Base-by-base conservation (phyloP, 2,888 invertebrate genomes). In the Volucella zonaria region DNA sequence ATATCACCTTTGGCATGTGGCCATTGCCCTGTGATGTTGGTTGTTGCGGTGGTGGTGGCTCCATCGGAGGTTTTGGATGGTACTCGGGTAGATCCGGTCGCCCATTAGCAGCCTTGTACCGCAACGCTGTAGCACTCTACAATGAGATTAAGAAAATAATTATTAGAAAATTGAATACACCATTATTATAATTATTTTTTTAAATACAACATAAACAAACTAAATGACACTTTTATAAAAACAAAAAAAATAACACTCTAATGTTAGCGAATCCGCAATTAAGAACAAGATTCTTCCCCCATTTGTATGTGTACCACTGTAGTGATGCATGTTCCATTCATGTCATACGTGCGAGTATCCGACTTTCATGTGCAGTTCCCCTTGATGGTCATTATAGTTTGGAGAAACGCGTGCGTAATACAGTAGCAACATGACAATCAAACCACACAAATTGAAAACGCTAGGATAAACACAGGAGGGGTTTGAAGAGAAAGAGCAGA, bases 1-100 rank as follows among this genome's bases (percentile, higher is more conserved):
- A 91, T 89, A 94, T 89, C 88, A 91, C 91, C 89, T 92, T 92
- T 87, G 91, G 89, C 87, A 90, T 89, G 79, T 92, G 91, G n/a
- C 92, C 92, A 87, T 91, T 92, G 49, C 89, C 71, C 87, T 89
- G 89, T 71, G 89, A 86, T 70, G 88, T 88, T 9, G 88, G 88
- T 38, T 87, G 88, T 62, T 89, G 89, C 78, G 91, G 90, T 62
- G 90, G 88, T 10, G 91, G 90, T 66, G 90, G 89, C 74, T 91
- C 91, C 90, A 92, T 88, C 82, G 90, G 89, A 79, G 89, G 89
- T 87, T 90, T 91, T 51, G 88, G 87, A 87, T 91, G 90, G 87
- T 91, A 92, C 51, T 92, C 91, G 64, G 89, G 89, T 71, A 89
- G 89, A 78, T 91, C 90, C 56, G 89, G 89, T 64, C 91, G 89